These are phyloP conservation scores for Pachyrhynchus sulphureomaculatus DNA, from an alignment of 1,140 invertebrate species.

Conservation along the genomic window DNA sequence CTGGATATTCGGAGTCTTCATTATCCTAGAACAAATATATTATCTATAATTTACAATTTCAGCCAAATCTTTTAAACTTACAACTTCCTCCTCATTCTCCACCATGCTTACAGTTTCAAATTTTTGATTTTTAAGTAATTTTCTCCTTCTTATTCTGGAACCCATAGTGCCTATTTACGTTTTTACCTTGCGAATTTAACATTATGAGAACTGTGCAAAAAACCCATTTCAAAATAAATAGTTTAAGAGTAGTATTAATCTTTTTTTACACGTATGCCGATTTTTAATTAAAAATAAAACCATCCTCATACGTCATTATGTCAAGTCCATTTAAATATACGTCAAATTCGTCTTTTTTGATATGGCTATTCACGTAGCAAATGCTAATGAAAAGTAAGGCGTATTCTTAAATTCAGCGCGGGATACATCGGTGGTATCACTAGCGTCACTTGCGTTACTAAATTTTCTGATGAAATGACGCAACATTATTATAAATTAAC, in stretches of 20 bases:
- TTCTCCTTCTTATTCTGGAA: conserved; percentile 5
- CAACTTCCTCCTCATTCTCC: background rate
- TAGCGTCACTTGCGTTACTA: too few relatives aligned
- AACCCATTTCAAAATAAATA: background rate
- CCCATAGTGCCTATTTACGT: background rate
- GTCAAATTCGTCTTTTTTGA: too few relatives aligned
- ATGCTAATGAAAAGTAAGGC: too few relatives aligned
- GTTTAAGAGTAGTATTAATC: too few relatives aligned
- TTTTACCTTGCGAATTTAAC: background rate
- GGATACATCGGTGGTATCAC: too few relatives aligned
- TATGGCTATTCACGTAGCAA: too few relatives aligned
- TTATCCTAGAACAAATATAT: background rate
- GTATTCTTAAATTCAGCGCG: too few relatives aligned
- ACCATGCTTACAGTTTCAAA: background rate
- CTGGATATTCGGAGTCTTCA: background rate
- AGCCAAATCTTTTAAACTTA: background rate
- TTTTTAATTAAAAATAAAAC: background rate
- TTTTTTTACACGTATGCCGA: too few relatives aligned
- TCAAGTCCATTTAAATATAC: too few relatives aligned
- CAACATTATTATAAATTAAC: too few relatives aligned
- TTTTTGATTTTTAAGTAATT: conserved; percentile 2
- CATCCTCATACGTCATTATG: background rate
- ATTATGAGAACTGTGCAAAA: conserved; percentile 1
- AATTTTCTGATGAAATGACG: too few relatives aligned
- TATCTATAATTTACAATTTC: background rate